These are phyloP conservation scores for Pachypanchax playfairii DNA, from an alignment of 2,113 vertebrate species.

Conservation along the genomic window DNA sequence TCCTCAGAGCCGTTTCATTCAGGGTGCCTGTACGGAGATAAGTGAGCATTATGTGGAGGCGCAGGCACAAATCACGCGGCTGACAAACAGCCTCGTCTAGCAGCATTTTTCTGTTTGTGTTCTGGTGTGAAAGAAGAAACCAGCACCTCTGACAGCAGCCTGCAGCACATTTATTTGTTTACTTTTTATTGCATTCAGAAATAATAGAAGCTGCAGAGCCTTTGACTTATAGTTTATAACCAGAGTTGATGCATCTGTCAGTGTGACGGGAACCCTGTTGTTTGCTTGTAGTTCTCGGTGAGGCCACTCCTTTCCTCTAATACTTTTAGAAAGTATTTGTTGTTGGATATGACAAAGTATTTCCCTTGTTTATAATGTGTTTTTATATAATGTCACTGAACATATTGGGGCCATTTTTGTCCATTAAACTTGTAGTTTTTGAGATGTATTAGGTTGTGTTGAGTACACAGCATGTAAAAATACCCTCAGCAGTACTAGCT, in stretches of 20 bases:
- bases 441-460: no score
- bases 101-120: conserved; percentile 25
- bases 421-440: no score
- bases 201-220: conserved; percentile 10
- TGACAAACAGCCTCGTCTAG: conserved; percentile 38
- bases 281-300: not conserved
- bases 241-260: conserved; percentile 2
- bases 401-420: no score
- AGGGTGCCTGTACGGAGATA: conserved; percentile 5
- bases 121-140: conserved; percentile 14
- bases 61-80: conserved; percentile 25
- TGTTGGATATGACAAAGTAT: not conserved
- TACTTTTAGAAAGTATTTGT: conserved; percentile 3
- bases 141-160: conserved; percentile 23
- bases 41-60: conserved; percentile 30
- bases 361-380: not conserved
- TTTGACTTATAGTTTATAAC: conserved; percentile 20
- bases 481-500: no score
- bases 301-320: not conserved
- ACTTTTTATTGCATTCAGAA: conserved; percentile 25
- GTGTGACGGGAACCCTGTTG: not conserved
- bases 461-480: no score
- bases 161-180: conserved; percentile 28
- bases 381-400: no score
- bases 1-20: conserved; percentile 21